Evolutionary conservation across 1,140 invertebrate species (phyloP), one percentile per base, ranked within the genome.

Genomic region (Triops longicaudatus): DNA sequence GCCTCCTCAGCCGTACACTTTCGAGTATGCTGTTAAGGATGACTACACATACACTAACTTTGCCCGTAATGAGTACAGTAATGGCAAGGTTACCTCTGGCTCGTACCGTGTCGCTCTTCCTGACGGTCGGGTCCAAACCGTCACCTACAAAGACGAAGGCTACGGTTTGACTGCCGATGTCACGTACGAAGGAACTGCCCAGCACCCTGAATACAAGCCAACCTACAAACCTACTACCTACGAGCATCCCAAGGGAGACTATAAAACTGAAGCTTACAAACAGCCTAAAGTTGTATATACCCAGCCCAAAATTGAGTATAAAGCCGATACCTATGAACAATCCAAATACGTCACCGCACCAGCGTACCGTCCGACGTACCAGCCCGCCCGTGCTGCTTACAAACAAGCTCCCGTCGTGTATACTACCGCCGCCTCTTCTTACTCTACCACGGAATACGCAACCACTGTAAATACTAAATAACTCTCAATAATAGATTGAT

Each of bases 101-200:
- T 31, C 73, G 17, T 74, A 74, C 22, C 28, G 41, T 22, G 73
- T 74, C 4, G 28, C 41, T 74, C 73, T 74, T 42, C 73, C 73
- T 2, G 91, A 93, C 84, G 91, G 91, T 41, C 86, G 91, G 22
- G 84, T 90, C 80, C 91, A 93, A 84, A 89, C 88, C 77, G 91
- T 93, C 14, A 90, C 89, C 5, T 93, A 93, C 83, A 91, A 31
- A 10, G 73, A 79, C 31, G 80, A 80, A 41, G 79, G 80, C 27
- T 77, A 79, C n/a, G 80, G 80, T 26, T 81, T 79, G 44, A 76
- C 76, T 41, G 78, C 80, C 22, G 80, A 81, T 42, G 80, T 81
- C 5, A 76, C 79, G 11, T 80, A 80, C 71, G 78, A 79, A 26
- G 73, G 73, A 10, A 42, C 28, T n/a, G 73, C 73, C 26, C 28